These are phyloP conservation scores for Myxocyprinus asiaticus DNA, from an alignment of 2,113 vertebrate species.

Conservation along the genomic window DNA sequence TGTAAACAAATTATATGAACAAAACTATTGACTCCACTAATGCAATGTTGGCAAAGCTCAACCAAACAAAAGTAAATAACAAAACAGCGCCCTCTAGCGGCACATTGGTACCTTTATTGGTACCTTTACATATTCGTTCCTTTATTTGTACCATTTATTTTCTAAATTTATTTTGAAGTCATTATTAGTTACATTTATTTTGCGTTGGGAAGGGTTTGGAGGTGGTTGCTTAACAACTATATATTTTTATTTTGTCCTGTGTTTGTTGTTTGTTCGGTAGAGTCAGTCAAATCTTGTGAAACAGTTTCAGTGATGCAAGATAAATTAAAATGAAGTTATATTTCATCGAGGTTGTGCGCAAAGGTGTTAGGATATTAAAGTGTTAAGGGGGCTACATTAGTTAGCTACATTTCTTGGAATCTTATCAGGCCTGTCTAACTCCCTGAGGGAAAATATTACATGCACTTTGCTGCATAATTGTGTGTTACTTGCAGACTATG, in stretches of 20 bases:
- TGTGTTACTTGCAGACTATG: no score
- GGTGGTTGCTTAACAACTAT: no score
- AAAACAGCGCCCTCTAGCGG: not conserved
- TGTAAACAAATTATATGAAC: not conserved
- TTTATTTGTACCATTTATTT: no score
- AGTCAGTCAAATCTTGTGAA: not conserved
- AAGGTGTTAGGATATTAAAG: not conserved
- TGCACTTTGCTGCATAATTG: no score
- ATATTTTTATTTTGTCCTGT: no score
- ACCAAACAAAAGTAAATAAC: not conserved
- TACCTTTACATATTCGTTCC: no score
- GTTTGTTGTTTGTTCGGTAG: no score
- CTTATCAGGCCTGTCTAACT: not conserved
- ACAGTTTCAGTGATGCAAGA: not conserved
- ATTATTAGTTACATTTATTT: no score
- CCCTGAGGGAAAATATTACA: no score
- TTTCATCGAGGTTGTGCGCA: not conserved
- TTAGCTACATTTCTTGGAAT: conserved; percentile 12
- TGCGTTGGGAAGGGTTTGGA: no score
- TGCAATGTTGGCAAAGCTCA: not conserved
- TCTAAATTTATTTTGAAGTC: no score
- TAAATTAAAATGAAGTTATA: not conserved
- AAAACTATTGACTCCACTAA: not conserved
- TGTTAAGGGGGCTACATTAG: not conserved
- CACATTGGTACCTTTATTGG: not conserved